These are phyloP conservation scores for Novumbra hubbsi DNA, from an alignment of 2,797 vertebrate species.

Conservation along the genomic window DNA sequence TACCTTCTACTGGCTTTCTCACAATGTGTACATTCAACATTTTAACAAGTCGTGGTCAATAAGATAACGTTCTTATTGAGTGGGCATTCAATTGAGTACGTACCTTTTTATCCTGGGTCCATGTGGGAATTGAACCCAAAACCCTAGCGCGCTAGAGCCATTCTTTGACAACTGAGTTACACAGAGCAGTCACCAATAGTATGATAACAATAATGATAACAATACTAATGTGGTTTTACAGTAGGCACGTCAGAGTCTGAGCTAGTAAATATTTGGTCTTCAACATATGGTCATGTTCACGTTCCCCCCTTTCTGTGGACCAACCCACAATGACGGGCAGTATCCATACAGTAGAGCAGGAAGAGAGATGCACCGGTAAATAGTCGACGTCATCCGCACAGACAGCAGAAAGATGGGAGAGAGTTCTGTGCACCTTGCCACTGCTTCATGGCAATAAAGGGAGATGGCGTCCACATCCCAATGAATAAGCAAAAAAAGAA, in stretches of 20 bases:
- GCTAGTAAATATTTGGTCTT: not conserved
- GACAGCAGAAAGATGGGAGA: constrained; percentile 42
- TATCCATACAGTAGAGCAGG: not conserved
- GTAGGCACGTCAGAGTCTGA: no score
- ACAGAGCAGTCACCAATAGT: no score
- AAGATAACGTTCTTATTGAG: no score
- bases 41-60: no score
- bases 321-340: not conserved
- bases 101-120: no score
- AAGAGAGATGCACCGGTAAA: constrained; percentile 1
- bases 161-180: no score
- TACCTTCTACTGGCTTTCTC: not conserved
- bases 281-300: not conserved
- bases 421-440: constrained; percentile 43
- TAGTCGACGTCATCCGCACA: constrained; percentile 49
- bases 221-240: no score
- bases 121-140: no score
- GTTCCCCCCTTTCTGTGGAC: not conserved
- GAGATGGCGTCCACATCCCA: constrained; percentile 74
- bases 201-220: no score
- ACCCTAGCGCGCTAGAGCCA: no score
- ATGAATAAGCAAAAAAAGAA: constrained; percentile 83
- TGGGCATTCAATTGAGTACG: no score
- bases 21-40: not conserved
- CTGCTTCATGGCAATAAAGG: constrained; percentile 54